A percentile compares a stretch with the other conserved stretches of the same genome.
These are phyloP conservation scores for Heliconius melpomene DNA, from an alignment of 1,140 invertebrate species.

Conservation along the genomic window DNA sequence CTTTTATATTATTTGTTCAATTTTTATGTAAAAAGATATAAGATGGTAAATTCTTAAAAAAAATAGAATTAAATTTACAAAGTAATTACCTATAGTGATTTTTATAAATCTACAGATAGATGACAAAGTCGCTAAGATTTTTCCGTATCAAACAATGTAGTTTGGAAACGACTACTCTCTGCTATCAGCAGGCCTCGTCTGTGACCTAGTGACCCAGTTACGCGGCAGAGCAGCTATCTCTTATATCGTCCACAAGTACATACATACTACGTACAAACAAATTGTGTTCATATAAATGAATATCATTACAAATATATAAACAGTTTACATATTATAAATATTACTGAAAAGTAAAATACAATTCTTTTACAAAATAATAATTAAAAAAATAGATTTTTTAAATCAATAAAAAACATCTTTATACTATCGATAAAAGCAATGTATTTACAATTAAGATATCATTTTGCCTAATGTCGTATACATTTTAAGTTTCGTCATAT, in stretches of 20 bases:
- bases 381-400: not conserved
- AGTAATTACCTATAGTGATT: not conserved
- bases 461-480: not conserved
- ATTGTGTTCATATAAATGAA: conserved; percentile 23
- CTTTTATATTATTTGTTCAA: conserved; percentile 2
- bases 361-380: not conserved
- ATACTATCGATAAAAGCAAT: too few relatives aligned
- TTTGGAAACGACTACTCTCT: conserved; percentile 64
- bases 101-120: not conserved
- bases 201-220: conserved; percentile 73
- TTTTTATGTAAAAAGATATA: not conserved
- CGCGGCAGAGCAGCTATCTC: conserved; percentile 64
- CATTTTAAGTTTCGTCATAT: not conserved
- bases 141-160: conserved; percentile 42
- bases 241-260: conserved; percentile 53
- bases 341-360: not conserved
- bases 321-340: not conserved
- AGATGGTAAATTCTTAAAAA: not conserved
- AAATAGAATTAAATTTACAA: not conserved
- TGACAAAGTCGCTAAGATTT: not conserved
- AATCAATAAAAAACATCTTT: too few relatives aligned
- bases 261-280: conserved; percentile 40
- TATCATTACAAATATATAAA: conserved; percentile 6
- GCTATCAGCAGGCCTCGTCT: conserved; percentile 72
- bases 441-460: not conserved